Conservation (phyloP, 2,888 invertebrate genomes). For the Diarsia brunnea region DNA sequence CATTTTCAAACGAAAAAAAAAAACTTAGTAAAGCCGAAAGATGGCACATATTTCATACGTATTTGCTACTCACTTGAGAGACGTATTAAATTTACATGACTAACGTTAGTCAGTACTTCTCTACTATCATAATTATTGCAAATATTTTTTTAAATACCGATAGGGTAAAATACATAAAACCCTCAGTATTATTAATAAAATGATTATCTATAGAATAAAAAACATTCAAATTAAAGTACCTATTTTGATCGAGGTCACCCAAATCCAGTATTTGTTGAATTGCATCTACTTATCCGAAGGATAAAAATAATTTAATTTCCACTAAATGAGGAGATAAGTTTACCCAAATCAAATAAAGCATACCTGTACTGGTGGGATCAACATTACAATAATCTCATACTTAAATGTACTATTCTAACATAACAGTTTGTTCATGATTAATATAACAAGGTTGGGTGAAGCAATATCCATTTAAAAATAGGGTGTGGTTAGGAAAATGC, state of each 20-base stretch:
- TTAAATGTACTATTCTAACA: conserved; percentile 54
- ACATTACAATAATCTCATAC: conserved; percentile 62
- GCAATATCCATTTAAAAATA: conserved; percentile 50
- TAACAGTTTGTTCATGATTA: conserved; percentile 62
- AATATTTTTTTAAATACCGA: conserved; percentile 31
- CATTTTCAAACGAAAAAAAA: conserved; percentile 8
- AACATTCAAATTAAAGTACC: conserved; percentile 42
- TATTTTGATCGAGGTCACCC: conserved; percentile 46
- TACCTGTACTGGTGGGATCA: conserved; percentile 62
- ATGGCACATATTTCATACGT: conserved; percentile 60
- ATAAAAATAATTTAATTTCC: conserved; percentile 46
- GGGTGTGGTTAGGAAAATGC: conserved; percentile 52
- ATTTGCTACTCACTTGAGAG: conserved; percentile 37
- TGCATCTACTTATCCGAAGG: conserved; percentile 34
- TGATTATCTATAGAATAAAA: conserved; percentile 48
- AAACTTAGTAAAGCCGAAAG: conserved; percentile 46
- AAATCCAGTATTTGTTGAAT: conserved; percentile 46
- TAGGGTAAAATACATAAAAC: conserved; percentile 19
- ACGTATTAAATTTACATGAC: conserved; percentile 19
- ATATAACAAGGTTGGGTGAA: conserved; percentile 43
- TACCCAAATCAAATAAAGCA: conserved; percentile 55
- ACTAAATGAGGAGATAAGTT: conserved; percentile 44
- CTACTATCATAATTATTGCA: conserved; percentile 38
- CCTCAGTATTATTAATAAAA: conserved; percentile 32
- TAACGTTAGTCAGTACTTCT: conserved; percentile 24